These are phyloP conservation scores for Epinephelus lanceolatus DNA, from an alignment of 2,113 vertebrate species.

Conservation along the genomic window DNA sequence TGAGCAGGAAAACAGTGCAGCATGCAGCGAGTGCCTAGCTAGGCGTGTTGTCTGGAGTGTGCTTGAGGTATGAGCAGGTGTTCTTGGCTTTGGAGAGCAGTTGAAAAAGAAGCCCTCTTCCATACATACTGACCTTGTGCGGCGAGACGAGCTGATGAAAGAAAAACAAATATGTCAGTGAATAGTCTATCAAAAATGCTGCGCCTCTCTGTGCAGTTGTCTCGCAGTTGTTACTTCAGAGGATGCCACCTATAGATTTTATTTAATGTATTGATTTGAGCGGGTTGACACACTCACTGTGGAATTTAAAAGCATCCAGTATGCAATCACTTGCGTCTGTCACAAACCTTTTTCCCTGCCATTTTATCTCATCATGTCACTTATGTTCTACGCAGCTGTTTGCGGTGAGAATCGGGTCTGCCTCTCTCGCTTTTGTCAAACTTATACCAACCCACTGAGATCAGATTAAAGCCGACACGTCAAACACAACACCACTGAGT, in stretches of 20 bases:
- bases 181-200: slow-evolving; percentile 5
- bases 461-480: slow-evolving; percentile 63
- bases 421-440: slow-evolving; percentile 46
- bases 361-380: slow-evolving; percentile 32
- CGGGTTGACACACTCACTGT: neutral
- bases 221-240: slow-evolving; percentile 32
- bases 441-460: slow-evolving; percentile 57
- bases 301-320: slow-evolving; percentile 7
- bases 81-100: slow-evolving; percentile 50
- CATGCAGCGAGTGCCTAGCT: neutral
- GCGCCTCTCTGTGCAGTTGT: neutral
- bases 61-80: slow-evolving; percentile 54
- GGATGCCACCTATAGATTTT: slow-evolving; percentile 25
- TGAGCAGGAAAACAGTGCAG: slow-evolving; percentile 19
- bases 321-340: neutral
- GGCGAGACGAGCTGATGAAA: slow-evolving; percentile 41
- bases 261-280: slow-evolving; percentile 13
- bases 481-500: slow-evolving; percentile 44
- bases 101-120: slow-evolving; percentile 33
- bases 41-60: slow-evolving; percentile 25
- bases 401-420: neutral
- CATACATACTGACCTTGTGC: slow-evolving; percentile 41
- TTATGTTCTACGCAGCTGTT: slow-evolving; percentile 19
- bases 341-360: neutral
- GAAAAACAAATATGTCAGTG: slow-evolving; percentile 2